These are phyloP conservation scores for Argentina silus DNA, from an alignment of 2,797 vertebrate genomes.

Conservation along the genomic window DNA sequence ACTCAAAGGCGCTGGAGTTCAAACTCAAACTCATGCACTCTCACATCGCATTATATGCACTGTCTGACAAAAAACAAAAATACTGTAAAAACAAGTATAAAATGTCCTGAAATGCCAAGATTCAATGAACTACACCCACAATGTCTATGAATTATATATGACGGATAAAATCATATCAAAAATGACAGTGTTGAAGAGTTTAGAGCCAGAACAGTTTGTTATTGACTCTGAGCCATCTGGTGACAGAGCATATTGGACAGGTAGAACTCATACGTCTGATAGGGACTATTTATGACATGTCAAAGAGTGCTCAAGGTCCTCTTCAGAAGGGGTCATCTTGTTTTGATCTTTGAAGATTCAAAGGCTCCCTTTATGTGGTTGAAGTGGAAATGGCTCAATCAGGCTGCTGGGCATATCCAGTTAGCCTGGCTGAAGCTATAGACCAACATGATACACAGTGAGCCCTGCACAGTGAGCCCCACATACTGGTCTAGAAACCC, in stretches of 20 bases:
- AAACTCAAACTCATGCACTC: not conserved
- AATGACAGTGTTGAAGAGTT: not conserved
- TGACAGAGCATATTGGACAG: not conserved
- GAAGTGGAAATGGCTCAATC: too few relatives aligned
- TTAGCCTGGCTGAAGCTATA: too few relatives aligned
- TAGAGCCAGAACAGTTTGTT: not conserved
- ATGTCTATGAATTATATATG: constrained; percentile 1
- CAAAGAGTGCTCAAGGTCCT: too few relatives aligned
- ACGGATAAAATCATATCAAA: not conserved
- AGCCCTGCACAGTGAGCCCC: too few relatives aligned
- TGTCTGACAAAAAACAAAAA: not conserved
- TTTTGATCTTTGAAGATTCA: too few relatives aligned
- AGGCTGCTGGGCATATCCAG: too few relatives aligned
- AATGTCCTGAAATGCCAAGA: not conserved
- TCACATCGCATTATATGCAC: not conserved
- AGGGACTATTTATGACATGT: too few relatives aligned
- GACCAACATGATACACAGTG: too few relatives aligned
- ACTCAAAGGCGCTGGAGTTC: not conserved
- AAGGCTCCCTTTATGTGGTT: too few relatives aligned
- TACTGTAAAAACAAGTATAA: not conserved
- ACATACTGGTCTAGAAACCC: too few relatives aligned
- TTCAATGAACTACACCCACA: not conserved
- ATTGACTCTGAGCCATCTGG: not conserved
- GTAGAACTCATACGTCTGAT: not conserved
- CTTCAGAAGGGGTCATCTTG: too few relatives aligned